phyloP scores from a whole-genome alignment of 1,140 invertebrate genomes.

The Cydia splendana region DNA sequence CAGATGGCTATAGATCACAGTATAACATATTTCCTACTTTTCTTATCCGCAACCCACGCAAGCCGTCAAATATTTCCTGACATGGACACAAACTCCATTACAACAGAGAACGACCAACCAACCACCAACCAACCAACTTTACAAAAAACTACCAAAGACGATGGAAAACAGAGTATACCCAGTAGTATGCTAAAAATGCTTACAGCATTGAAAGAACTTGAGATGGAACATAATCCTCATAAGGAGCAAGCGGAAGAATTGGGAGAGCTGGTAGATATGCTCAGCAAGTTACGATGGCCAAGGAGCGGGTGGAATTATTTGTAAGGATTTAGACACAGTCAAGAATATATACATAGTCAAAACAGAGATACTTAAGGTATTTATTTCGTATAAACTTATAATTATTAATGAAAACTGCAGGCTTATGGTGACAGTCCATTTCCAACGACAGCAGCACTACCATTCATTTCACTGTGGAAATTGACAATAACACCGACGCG shows the following conservation, averaged over 20 bases:
- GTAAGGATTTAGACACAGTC: neutral
- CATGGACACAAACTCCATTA: neutral
- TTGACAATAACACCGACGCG: no score
- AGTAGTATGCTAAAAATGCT: neutral
- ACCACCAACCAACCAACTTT: neutral
- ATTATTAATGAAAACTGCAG: no score
- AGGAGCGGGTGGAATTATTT: neutral
- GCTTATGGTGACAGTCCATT: no score
- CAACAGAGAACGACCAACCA: neutral
- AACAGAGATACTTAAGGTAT: no score
- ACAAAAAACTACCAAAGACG: neutral
- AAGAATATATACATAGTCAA: no score
- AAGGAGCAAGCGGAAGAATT: constrained; percentile 21
- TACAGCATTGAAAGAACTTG: neutral
- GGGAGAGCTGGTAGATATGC: neutral
- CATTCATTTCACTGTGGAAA: no score
- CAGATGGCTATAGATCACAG: neutral
- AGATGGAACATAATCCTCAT: neutral
- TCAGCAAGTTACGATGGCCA: neutral
- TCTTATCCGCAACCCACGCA: neutral
- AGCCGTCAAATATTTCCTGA: constrained; percentile 2
- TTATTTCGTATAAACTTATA: no score
- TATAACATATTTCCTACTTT: neutral
- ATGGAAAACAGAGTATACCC: neutral
- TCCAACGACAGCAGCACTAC: no score